phyloP scores from a whole-genome alignment of 2,113 vertebrate genomes.

The Cebus imitator region DNA sequence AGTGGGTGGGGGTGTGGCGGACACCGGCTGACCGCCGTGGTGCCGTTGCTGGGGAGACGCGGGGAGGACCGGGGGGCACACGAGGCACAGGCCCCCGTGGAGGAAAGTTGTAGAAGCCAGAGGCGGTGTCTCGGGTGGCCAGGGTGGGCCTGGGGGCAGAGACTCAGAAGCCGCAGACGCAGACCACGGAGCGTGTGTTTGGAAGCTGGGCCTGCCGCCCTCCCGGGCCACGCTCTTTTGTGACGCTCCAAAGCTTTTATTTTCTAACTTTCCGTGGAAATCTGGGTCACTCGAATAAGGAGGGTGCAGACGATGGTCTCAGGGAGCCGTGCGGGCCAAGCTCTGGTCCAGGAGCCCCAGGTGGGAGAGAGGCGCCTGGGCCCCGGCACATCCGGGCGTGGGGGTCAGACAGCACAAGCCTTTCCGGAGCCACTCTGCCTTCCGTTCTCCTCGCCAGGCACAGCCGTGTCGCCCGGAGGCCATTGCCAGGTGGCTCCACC shows the following conservation, averaged over 20 bases:
- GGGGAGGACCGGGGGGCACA: too few relatives aligned
- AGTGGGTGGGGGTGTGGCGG: not conserved
- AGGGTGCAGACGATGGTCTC: not conserved
- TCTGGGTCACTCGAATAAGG: not conserved
- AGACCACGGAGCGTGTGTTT: not conserved
- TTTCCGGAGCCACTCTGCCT: too few relatives aligned
- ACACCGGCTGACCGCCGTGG: not conserved
- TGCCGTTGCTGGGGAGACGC: accelerated
- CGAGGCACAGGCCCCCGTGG: not conserved
- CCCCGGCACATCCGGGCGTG: too few relatives aligned
- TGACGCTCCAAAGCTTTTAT: not conserved
- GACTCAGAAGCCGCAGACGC: not conserved
- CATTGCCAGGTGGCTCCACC: too few relatives aligned
- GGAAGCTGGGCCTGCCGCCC: not conserved
- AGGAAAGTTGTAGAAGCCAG: not conserved
- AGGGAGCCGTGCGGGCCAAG: not conserved
- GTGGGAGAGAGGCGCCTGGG: not conserved
- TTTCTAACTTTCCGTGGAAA: not conserved
- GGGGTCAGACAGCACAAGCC: too few relatives aligned
- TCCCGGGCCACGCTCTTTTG: not conserved
- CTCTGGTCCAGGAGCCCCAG: too few relatives aligned
- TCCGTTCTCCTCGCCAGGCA: too few relatives aligned
- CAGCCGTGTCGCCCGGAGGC: too few relatives aligned
- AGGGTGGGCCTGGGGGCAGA: not conserved
- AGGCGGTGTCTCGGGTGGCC: accelerated